phyloP scores from a whole-genome alignment of 2,888 invertebrate genomes.

The Pegoplata infirma region DNA sequence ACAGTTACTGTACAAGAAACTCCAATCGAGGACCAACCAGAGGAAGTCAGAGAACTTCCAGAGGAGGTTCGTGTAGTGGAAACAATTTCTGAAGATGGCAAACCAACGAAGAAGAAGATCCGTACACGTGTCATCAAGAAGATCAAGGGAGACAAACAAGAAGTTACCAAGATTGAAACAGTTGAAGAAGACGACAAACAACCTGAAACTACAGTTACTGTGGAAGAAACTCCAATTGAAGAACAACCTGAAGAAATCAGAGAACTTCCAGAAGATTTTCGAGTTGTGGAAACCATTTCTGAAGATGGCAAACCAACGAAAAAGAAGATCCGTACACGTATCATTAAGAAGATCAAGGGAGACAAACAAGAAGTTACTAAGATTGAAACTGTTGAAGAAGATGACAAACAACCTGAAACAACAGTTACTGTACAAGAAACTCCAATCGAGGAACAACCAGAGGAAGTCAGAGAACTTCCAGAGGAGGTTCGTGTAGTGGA shows the following conservation, averaged over 20 bases:
- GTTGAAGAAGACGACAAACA: constrained; percentile 65
- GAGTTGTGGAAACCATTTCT: constrained; percentile 51
- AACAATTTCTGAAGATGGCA: constrained; percentile 70
- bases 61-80: constrained; percentile 68
- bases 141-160: constrained; percentile 65
- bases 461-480: constrained; percentile 57
- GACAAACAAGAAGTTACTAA: constrained; percentile 65
- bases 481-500: constrained; percentile 60
- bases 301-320: constrained; percentile 62
- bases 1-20: constrained; percentile 55
- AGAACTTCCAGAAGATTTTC: constrained; percentile 49
- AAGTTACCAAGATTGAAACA: constrained; percentile 66
- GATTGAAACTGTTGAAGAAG: constrained; percentile 65
- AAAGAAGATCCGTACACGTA: constrained; percentile 63
- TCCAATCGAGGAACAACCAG: constrained; percentile 45
- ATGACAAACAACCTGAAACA: constrained; percentile 62
- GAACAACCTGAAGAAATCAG: constrained; percentile 25
- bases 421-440: constrained; percentile 62
- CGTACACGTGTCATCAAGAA: constrained; percentile 66
- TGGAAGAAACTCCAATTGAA: constrained; percentile 62
- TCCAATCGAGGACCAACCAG: constrained; percentile 41
- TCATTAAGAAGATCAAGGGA: constrained; percentile 64
- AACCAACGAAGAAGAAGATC: constrained; percentile 65
- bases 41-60: constrained; percentile 41
- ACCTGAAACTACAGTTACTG: constrained; percentile 63